These are phyloP conservation scores for Oncorhynchus masou DNA, from an alignment of 2,113 vertebrate genomes.

Conservation along the genomic window DNA sequence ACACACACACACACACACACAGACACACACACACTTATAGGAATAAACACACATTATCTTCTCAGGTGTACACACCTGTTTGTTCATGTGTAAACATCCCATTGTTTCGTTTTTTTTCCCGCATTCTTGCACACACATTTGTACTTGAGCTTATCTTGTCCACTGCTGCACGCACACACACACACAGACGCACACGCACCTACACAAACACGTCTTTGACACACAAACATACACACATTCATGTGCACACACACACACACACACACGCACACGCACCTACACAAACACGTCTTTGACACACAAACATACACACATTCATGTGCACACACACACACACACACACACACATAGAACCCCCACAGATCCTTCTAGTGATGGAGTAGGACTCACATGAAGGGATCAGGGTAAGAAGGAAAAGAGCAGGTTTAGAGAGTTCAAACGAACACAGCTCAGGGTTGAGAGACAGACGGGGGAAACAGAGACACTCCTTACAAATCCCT, in stretches of 20 bases:
- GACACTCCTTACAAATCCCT: conserved; percentile 2
- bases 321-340: background rate
- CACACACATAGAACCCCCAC: background rate
- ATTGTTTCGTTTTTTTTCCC: background rate
- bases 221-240: background rate
- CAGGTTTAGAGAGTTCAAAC: conserved; percentile 42
- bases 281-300: background rate
- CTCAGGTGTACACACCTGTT: conserved; percentile 4
- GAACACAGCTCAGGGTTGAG: background rate
- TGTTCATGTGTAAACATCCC: background rate
- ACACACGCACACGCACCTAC: background rate
- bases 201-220: too few relatives aligned
- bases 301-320: background rate
- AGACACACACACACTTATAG: conserved; percentile 25
- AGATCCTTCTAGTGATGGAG: conserved; percentile 8
- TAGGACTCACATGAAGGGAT: conserved; percentile 41
- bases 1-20: conserved; percentile 7
- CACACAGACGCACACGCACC: background rate
- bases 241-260: background rate
- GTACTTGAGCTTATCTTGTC: background rate
- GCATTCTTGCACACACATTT: background rate
- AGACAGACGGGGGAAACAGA: background rate
- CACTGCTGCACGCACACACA: background rate
- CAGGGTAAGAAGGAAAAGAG: conserved; percentile 26
- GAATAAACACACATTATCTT: conserved; percentile 30